phyloP scores from a whole-genome alignment of 2,113 vertebrate genomes.

The Fregetta grallaria region DNA sequence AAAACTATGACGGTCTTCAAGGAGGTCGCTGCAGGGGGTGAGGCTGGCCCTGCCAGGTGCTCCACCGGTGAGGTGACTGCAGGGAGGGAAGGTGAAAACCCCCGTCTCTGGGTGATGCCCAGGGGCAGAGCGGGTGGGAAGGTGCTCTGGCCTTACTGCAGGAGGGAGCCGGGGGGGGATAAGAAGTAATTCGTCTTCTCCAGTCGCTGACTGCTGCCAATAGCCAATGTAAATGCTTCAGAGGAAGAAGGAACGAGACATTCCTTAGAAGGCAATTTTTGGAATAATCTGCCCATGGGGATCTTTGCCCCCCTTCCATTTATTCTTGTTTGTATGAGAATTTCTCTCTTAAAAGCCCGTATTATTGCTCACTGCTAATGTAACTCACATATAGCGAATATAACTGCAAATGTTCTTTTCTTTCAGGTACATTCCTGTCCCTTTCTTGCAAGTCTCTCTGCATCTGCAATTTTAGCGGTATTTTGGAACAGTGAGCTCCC shows the following conservation, averaged over 20 bases:
- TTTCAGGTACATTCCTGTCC: conserved; percentile 19
- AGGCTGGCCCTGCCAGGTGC: background rate
- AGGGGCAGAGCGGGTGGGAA: background rate
- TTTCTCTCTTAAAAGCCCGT: background rate
- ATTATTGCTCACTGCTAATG: background rate
- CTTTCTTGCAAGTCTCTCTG: background rate
- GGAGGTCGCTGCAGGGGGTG: background rate
- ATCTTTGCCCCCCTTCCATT: background rate
- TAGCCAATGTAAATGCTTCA: background rate
- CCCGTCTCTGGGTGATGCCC: fast-evolving
- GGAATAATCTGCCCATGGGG: background rate
- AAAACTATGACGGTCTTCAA: fast-evolving
- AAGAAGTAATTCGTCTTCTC: background rate
- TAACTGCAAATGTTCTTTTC: background rate
- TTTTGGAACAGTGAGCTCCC: background rate
- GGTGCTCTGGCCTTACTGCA: background rate
- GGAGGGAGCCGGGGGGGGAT: background rate
- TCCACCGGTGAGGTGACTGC: fast-evolving
- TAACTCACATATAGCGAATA: background rate
- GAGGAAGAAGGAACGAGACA: background rate
- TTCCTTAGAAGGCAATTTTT: background rate
- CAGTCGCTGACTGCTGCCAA: background rate
- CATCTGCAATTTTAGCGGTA: background rate
- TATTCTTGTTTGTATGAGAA: conserved; percentile 3
- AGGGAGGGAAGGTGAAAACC: background rate